Evolutionary conservation across 2,797 vertebrate genomes (phyloP).

Genomic region (Pempheris klunzingeri): DNA sequence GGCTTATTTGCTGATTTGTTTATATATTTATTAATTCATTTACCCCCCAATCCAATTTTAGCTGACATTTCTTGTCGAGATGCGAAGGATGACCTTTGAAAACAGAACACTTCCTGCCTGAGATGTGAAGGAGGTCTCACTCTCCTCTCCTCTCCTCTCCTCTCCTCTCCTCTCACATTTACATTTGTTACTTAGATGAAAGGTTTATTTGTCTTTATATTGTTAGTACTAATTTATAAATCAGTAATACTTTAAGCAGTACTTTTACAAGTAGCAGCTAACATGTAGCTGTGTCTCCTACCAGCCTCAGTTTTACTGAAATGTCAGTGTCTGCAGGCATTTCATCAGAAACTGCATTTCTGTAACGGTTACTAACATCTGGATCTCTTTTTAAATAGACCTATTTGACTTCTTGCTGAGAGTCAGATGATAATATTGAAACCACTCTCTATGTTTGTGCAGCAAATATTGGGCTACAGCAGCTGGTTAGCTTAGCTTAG

Average conservation of each 20-base stretch:
- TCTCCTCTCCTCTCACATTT: conserved; percentile 17
- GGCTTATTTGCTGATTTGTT: conserved; percentile 82
- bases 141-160: conserved; percentile 35
- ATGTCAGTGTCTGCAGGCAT: neutral
- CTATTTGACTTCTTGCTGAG: too few species aligned
- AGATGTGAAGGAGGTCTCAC: conserved; percentile 71
- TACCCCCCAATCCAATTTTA: conserved; percentile 91
- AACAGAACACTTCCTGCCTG: conserved; percentile 86
- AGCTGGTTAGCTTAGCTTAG: too few species aligned
- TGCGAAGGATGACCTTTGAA: conserved; percentile 93
- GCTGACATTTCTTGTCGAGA: conserved; percentile 93
- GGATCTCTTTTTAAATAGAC: neutral
- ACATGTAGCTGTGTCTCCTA: neutral
- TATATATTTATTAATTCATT: conserved; percentile 81
- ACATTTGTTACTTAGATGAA: conserved; percentile 19
- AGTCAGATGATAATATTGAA: neutral
- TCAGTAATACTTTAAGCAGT: neutral
- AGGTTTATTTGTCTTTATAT: neutral
- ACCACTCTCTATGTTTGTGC: neutral
- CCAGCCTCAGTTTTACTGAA: neutral
- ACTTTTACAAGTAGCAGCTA: neutral
- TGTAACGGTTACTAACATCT: neutral
- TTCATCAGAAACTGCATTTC: neutral
- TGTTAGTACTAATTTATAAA: neutral
- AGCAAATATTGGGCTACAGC: neutral